Conservation (phyloP, 2,888 invertebrate genomes). For the Blomia tropicalis region DNA sequence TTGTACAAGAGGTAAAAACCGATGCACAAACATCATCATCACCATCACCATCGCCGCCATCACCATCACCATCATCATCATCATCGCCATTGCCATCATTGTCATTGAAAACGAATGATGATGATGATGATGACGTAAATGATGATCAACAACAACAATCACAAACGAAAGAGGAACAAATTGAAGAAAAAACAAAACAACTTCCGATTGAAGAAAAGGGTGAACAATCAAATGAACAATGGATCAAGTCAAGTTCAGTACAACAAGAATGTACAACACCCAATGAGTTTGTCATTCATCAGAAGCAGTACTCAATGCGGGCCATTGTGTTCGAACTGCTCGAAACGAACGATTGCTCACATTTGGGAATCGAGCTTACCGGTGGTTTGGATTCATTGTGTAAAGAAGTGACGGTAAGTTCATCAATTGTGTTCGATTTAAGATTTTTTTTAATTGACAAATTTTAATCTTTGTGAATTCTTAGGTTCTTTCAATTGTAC, state of each 20-base stretch:
- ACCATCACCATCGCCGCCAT: neutral
- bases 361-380: conserved; percentile 69
- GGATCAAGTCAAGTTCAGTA: neutral
- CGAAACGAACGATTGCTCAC: conserved; percentile 32
- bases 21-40: neutral
- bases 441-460: conserved; percentile 2
- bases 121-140: neutral
- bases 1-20: neutral
- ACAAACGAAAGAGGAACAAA: neutral
- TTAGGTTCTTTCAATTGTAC: conserved; percentile 68
- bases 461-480: neutral
- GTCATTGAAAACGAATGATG: neutral
- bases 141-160: neutral
- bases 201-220: neutral
- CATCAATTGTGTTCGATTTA: neutral
- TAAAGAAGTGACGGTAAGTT: conserved; percentile 67
- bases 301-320: conserved; percentile 10
- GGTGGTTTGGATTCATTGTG: conserved; percentile 79
- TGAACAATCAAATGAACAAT: neutral
- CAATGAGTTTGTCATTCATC: conserved; percentile 13
- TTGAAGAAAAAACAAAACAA: neutral
- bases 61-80: neutral
- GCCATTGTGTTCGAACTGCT: conserved; percentile 1
- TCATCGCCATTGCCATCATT: neutral
- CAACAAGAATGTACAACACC: neutral